A percentile compares a stretch with the other conserved stretches of the same genome.
Conservation (phyloP, 1,140 invertebrate genomes). For the Zaprionus inermis region DNA sequence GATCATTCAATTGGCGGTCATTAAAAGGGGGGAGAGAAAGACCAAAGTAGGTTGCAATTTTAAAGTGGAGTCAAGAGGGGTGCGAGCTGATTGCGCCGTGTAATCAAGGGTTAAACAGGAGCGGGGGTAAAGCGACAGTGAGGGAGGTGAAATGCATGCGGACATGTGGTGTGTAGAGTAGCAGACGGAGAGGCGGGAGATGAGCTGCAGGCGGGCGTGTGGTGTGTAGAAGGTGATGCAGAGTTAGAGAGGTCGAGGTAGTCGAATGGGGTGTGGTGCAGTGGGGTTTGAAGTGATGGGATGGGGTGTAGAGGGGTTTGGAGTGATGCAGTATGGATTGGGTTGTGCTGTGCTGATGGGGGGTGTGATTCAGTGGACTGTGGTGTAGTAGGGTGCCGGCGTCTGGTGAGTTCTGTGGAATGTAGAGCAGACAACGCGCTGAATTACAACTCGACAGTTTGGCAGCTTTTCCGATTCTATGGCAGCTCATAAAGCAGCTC, state of each 20-base stretch:
- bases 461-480: conserved; percentile 33
- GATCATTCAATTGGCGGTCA: conserved; percentile 41
- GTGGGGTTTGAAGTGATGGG: not conserved
- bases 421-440: conserved; percentile 31
- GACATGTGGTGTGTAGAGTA: not conserved
- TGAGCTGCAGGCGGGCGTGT: too few species aligned
- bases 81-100: conserved; percentile 44
- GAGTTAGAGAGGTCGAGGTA: too few species aligned
- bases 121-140: not conserved
- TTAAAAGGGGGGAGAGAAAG: conserved; percentile 22
- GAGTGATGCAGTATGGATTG: not conserved
- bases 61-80: conserved; percentile 58
- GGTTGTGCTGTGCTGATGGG: not conserved
- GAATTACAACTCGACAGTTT: conserved; percentile 28
- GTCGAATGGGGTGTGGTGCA: not conserved
- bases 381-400: not conserved
- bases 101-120: conserved; percentile 44
- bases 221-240: not conserved
- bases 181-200: too few species aligned
- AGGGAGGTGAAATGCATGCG: not conserved
- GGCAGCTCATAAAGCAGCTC: conserved; percentile 64
- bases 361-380: conserved; percentile 7
- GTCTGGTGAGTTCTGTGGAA: not conserved
- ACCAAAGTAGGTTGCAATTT: conserved; percentile 25
- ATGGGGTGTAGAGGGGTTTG: not conserved